Base-by-base conservation (phyloP, 2,113 vertebrate species). In the Clarias gariepinus region DNA sequence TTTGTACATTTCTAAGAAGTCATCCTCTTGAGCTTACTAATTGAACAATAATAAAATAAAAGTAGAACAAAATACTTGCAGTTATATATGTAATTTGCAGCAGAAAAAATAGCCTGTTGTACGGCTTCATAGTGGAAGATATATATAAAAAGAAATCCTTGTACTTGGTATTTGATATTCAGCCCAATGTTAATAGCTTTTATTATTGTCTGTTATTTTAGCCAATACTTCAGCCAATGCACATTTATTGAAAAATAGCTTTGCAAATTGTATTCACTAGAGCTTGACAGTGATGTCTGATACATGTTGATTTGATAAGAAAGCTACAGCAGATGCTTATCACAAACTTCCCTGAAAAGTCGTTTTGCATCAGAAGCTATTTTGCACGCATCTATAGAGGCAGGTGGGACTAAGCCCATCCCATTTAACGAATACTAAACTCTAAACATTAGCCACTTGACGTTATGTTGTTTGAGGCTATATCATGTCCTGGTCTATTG, bases 191-290 rank as follows among this genome's bases (percentile, higher is more conserved):
- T 76, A 52, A 52, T 13, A 52, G 41, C 73, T 84, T 84, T 41
- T 61, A 83, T 84, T 73, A 55, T 57, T 74, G 30, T 58, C 18
- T 63, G 19, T 33, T 85, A 68, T 74, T 85, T 74, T 30, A 63
- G 41, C 86, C 28, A 76, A 69, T 61, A 47, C 60, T 53, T 63
- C 57, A 41, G 28, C 55, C 41, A 53, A 60, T 52, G 58, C 71
- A 61, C 25, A 47, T 21, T 61, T 16, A 0, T 28, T 85, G 58
- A 85, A 47, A 84, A 77, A 55, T 25, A 19, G 16, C 16, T 21
- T 21, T 76, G 69, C 47, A 36, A 84, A 47, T 60, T 61, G 57
- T 85, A 77, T 84, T 76, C 57, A 84, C 64, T 84, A 61, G 13
- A 60, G 69, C 3, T 71, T 74, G 58, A 63, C 58, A 77, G 71